Percentiles rank a stretch among this genome's conserved stretches.
Evolutionary conservation across 2,113 vertebrate genomes (phyloP).

Genomic region (Anoplopoma fimbria): DNA sequence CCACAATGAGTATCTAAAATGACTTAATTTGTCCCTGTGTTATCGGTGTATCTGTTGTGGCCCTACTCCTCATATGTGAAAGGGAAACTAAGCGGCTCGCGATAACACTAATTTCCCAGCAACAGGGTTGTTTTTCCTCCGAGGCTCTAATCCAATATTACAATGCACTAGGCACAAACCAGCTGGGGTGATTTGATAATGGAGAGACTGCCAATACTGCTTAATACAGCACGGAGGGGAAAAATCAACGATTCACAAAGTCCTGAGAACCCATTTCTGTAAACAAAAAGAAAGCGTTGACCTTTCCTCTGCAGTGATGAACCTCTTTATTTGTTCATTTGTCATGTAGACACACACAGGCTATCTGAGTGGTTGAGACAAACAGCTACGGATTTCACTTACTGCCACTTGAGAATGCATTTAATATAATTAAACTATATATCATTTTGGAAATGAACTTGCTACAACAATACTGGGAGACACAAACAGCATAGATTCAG

Average conservation of each 20-base stretch:
- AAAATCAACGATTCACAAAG: slow-evolving; percentile 56
- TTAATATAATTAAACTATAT: not conserved
- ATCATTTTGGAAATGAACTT: not conserved
- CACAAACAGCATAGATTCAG: not conserved
- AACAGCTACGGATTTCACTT: not conserved
- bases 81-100: slow-evolving; percentile 40
- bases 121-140: slow-evolving; percentile 40
- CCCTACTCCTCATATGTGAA: slow-evolving; percentile 26
- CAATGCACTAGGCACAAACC: slow-evolving; percentile 48
- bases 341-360: not conserved
- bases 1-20: slow-evolving; percentile 34
- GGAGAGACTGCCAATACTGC: slow-evolving; percentile 59
- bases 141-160: slow-evolving; percentile 70
- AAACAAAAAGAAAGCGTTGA: slow-evolving; percentile 49
- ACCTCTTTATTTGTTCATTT: slow-evolving; percentile 38
- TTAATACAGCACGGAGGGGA: slow-evolving; percentile 49
- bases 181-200: slow-evolving; percentile 63
- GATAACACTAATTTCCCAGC: slow-evolving; percentile 55
- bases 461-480: not conserved
- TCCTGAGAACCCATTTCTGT: slow-evolving; percentile 39
- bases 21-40: slow-evolving; percentile 36
- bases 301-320: slow-evolving; percentile 41
- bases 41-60: slow-evolving; percentile 41
- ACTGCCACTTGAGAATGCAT: not conserved
- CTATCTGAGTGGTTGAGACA: not conserved